Conservation (phyloP, 2,888 invertebrate genomes). For the Branchellion lobata region DNA sequence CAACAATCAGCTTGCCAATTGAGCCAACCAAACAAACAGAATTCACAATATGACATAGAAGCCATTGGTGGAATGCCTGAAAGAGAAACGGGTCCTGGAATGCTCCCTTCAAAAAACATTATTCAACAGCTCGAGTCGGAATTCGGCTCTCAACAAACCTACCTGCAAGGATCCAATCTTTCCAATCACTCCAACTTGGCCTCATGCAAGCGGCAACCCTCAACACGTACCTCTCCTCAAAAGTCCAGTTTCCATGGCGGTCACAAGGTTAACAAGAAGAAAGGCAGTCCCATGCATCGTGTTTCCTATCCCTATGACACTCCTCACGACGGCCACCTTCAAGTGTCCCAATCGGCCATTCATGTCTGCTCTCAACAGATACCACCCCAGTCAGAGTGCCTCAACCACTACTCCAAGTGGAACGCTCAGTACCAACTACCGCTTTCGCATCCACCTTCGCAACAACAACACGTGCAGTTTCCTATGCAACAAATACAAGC, state of each 20-base stretch:
- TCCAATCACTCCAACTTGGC: too few species aligned
- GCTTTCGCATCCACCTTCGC: too few species aligned
- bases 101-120: background rate
- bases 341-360: too few species aligned
- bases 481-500: background rate
- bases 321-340: too few species aligned
- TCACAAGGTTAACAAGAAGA: background rate
- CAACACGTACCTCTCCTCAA: too few species aligned
- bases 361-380: too few species aligned
- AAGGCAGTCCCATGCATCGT: background rate
- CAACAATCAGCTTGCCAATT: conserved; percentile 1
- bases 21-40: background rate
- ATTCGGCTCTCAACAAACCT: background rate
- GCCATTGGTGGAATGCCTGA: background rate
- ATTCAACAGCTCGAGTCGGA: background rate
- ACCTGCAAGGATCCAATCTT: background rate
- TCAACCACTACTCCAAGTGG: background rate
- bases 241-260: too few species aligned
- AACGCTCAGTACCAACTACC: background rate
- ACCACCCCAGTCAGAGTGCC: background rate
- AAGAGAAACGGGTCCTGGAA: background rate
- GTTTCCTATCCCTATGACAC: too few species aligned
- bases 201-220: too few species aligned
- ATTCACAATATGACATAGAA: background rate
- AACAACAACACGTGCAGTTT: background rate